Percentiles rank a stretch among this genome's conserved stretches.
These are phyloP conservation scores for Xenus cinereus DNA, from an alignment of 2,113 vertebrate genomes.

Conservation along the genomic window DNA sequence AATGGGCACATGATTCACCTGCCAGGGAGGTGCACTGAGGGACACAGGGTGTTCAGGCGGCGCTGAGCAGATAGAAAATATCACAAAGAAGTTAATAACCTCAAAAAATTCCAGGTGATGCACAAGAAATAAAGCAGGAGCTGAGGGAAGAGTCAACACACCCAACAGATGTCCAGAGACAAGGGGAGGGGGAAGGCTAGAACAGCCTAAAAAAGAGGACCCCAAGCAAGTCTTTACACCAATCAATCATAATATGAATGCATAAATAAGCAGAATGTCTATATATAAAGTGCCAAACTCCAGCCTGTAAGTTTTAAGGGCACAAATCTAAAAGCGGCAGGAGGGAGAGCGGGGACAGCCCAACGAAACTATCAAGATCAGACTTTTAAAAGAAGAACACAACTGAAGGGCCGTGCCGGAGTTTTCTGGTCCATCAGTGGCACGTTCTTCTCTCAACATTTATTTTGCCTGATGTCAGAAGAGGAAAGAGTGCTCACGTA, in stretches of 20 bases:
- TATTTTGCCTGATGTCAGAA: neutral
- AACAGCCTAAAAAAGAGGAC: neutral
- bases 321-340: neutral
- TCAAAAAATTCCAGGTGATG: neutral
- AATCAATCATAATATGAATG: neutral
- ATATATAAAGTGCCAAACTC: neutral
- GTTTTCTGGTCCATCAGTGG: neutral
- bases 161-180: neutral
- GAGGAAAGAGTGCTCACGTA: neutral
- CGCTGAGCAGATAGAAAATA: neutral
- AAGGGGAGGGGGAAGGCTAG: neutral
- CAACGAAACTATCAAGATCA: neutral
- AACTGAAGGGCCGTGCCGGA: accelerated
- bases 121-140: neutral
- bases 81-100: neutral
- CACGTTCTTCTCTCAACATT: neutral
- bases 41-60: accelerated
- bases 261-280: neutral
- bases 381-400: neutral
- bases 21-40: accelerated
- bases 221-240: neutral
- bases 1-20: neutral
- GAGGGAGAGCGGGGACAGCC: neutral
- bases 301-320: neutral
- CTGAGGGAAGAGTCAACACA: neutral